Conservation (phyloP, 2,797 vertebrate genomes). For the Tokudaia muenninki region DNA sequence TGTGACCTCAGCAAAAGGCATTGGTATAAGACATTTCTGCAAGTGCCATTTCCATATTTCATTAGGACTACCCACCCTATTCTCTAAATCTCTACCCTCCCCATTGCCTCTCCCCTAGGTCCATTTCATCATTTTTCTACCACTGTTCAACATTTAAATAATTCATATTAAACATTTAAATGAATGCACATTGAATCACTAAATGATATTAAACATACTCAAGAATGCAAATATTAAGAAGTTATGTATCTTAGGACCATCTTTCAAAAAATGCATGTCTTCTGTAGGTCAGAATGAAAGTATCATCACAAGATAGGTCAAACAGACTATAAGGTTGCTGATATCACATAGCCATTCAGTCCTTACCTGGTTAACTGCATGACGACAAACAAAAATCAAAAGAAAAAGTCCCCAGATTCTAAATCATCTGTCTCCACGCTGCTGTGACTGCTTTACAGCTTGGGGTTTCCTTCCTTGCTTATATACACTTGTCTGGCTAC, state of each 20-base stretch:
- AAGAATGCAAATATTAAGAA: slow-evolving; percentile 51
- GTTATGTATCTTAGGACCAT: slow-evolving; percentile 40
- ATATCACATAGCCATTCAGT: not conserved
- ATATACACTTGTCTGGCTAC: slow-evolving; percentile 55
- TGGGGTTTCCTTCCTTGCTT: slow-evolving; percentile 62
- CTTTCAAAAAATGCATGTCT: not conserved
- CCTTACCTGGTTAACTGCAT: slow-evolving; percentile 85
- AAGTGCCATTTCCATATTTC: not conserved
- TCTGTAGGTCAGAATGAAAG: not conserved
- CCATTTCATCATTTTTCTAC: not conserved
- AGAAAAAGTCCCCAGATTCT: slow-evolving; percentile 31
- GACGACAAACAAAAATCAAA: slow-evolving; percentile 64
- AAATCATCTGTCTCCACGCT: slow-evolving; percentile 9
- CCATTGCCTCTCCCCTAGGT: not conserved
- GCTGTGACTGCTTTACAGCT: slow-evolving; percentile 57
- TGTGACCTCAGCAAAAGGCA: slow-evolving; percentile 51
- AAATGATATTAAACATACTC: not conserved
- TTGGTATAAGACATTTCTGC: slow-evolving; percentile 1
- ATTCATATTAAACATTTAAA: slow-evolving; percentile 14
- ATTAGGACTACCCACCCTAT: not conserved
- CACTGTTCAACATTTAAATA: not conserved
- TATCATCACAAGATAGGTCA: slow-evolving; percentile 35
- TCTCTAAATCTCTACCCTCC: not conserved
- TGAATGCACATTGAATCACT: not conserved
- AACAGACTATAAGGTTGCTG: slow-evolving; percentile 32